Base-by-base conservation (phyloP, 2,113 vertebrate species). In the Oreochromis spilurus region DNA sequence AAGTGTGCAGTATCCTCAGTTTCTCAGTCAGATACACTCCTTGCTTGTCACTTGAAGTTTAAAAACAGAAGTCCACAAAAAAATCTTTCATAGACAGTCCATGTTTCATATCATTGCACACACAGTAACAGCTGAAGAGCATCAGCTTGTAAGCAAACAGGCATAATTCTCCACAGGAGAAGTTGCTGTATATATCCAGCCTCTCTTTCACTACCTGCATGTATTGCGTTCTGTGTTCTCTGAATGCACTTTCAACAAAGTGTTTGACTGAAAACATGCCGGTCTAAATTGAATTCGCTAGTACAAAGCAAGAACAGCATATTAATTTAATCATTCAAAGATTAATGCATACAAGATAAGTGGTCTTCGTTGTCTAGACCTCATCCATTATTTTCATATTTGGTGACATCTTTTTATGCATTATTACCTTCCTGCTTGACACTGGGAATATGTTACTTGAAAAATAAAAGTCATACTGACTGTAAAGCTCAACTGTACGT, bases 101-200 rank as follows among this genome's bases (percentile, higher is more conserved):
- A 31, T 83, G 19, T 88, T 86, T 77, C 24, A 50, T 65, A 77
- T 86, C 8, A 60, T 43, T 84, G 43, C 19, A 34, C 53, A 50
- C 9, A 75, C 26, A 17, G 7, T 50, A 57, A 81, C 43, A 60
- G 79, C 29, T 79, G 50, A 36, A 53, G 52, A 54, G 17, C n/a
- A 62, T 79, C 34, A 57, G 38, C 38, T 26, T 84, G 75, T 53
- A 52, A 80, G 26, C 50, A 82, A 17, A 86, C n/a, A 50, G 26
- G 12, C 13, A 34, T 26, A 36, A 34, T 67, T n/a, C 38, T 53
- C 50, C 54, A 26, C 9, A 58, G 53, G 45, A 57, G 7, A 60
- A 29, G 5, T 4, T 29, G 43, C 12, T 26, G 24, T 21, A 57
- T 19, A 19, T 19, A 79, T 31, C 9, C 14, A 53, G 17, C 24